Conservation (phyloP, 30 jellyfish, hydroid and myxozoan species). For the Calvadosia cruxmelitensis region DNA sequence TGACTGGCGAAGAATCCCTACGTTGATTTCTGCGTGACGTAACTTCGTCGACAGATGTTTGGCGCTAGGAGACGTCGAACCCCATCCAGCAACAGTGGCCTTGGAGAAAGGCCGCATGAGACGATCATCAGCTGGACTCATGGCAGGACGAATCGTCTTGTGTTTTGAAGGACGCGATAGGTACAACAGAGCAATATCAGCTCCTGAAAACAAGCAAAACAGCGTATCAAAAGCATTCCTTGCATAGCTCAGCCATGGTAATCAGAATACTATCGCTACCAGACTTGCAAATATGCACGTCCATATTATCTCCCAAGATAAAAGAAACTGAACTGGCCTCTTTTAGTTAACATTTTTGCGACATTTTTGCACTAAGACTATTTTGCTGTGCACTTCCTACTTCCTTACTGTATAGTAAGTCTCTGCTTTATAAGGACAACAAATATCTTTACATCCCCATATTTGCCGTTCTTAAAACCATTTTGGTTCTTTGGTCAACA, state of each 20-base stretch:
- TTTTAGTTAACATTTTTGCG: no score
- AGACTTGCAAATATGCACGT: no score
- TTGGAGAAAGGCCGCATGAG: slow-evolving; percentile 51
- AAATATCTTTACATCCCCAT: no score
- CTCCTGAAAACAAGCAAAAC: slow-evolving; percentile 35
- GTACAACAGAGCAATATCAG: slow-evolving; percentile 74
- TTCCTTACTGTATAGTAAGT: no score
- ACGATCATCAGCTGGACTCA: slow-evolving; percentile 76
- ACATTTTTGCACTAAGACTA: no score
- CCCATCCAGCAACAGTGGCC: slow-evolving; percentile 97
- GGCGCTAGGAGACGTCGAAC: slow-evolving; percentile 82
- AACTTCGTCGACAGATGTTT: slow-evolving; percentile 61
- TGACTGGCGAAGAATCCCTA: no score
- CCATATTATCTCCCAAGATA: no score
- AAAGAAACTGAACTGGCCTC: no score
- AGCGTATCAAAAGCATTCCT: background rate
- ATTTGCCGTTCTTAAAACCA: no score
- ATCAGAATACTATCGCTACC: background rate
- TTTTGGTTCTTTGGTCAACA: no score
- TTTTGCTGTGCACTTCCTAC: no score
- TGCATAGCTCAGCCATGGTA: background rate
- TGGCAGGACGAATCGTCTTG: slow-evolving; percentile 83
- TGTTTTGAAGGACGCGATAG: slow-evolving; percentile 69
- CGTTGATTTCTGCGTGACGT: slow-evolving; percentile 68
- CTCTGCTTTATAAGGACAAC: no score